phyloP scores from a whole-genome alignment of 1,140 invertebrate species.

The Drosophila lacertosa region DNA sequence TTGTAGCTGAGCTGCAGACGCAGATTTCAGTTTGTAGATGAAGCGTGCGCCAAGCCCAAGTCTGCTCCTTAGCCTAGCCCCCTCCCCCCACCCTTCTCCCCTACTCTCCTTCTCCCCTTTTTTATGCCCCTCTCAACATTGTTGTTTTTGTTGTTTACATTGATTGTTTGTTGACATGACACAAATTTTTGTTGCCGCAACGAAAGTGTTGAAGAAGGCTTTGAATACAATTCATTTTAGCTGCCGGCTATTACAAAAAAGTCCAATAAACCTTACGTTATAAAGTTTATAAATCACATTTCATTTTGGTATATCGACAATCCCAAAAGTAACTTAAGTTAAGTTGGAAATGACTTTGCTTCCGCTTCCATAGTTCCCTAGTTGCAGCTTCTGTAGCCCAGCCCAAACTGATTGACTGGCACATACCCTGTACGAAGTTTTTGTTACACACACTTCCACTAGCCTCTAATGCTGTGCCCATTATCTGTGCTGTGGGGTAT shows the following conservation, averaged over 20 bases:
- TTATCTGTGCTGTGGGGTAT: conserved; percentile 10
- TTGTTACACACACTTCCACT: too few relatives aligned
- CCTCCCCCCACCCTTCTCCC: neutral
- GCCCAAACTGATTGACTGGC: too few relatives aligned
- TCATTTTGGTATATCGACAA: too few relatives aligned
- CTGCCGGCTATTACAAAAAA: neutral
- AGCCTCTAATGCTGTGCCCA: too few relatives aligned
- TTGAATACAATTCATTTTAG: neutral
- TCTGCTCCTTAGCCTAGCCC: neutral
- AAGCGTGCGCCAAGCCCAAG: conserved; percentile 54
- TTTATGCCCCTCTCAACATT: too few relatives aligned
- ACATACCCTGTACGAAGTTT: neutral
- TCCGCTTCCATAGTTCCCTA: too few relatives aligned
- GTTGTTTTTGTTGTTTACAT: conserved; percentile 13
- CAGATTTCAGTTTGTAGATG: conserved; percentile 4
- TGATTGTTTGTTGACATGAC: conserved; percentile 44
- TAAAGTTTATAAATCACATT: too few relatives aligned
- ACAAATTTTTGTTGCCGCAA: conserved; percentile 18
- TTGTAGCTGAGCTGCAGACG: conserved; percentile 35
- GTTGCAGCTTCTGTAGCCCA: too few relatives aligned
- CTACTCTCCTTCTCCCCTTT: neutral
- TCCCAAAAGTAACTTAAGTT: too few relatives aligned
- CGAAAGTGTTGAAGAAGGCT: conserved; percentile 37
- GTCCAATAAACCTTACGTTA: neutral
- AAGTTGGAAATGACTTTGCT: too few relatives aligned